Evolutionary conservation across 37 sponge, comb jelly and placozoan genomes (phyloP), one percentile per base, ranked within the genome.

Genomic region (Aplysina aerophoba): DNA sequence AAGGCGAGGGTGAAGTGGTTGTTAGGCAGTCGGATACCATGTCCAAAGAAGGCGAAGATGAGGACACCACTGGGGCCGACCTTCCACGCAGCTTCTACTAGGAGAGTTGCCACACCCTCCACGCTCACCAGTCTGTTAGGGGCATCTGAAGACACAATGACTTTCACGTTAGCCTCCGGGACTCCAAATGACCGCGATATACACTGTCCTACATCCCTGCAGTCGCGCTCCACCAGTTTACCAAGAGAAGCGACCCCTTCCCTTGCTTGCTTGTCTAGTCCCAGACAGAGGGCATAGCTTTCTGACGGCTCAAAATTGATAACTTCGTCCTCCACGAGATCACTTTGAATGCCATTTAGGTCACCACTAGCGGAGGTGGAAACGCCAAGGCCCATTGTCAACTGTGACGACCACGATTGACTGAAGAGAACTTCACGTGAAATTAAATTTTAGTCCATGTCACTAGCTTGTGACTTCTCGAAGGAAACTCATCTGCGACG

Each of bases 21-120:
- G 6, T 31, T 31, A 3, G 71, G 35, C 33, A 75, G 24, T 40
- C 34, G 67, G 27, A 88, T 79, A 12, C 94, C 94, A 54, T 94
- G 94, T 11, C 91, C 94, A 31, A 89, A 86, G 73, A 88, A 90
- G 64, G 85, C 82, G 74, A 90, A 90, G 4, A 94, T 59, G 59
- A 90, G 86, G 20, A 90, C 41, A 19, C 91, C 91, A 22, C 78
- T 60, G 2, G 59, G 44, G 12, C 88, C 89, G 20, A 88, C 94
- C 41, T 60, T 82, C 21, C 65, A 40, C 13, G 94, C 94, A 19
- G 61, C 21, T 33, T 88, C 71, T 38, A 80, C 84, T 38, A 93
- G 87, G 17, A 68, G 35, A 27, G 38, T 54, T 33, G 83, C 84
- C 55, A 93, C 85, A 0, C 91, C 94, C 14, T 88, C 57, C 19